Evolutionary conservation across 2,888 invertebrate species (phyloP).

Genomic region (Didymodactylos carnosus): DNA sequence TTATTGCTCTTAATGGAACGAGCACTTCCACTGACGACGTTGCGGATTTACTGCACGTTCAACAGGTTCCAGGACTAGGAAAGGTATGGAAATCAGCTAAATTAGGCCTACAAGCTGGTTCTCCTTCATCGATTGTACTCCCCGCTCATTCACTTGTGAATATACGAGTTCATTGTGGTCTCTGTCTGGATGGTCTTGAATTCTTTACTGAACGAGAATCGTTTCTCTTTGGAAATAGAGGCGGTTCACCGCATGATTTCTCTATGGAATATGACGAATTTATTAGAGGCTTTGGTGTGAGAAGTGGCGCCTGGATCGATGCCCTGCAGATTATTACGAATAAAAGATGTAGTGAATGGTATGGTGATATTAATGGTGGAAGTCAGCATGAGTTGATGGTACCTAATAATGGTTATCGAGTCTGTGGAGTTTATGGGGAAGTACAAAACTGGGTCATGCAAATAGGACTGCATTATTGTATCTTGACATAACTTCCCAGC

Average conservation of each 20-base stretch:
- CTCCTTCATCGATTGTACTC: neutral
- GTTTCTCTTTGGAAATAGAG: neutral
- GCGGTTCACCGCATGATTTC: neutral
- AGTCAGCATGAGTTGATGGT: neutral
- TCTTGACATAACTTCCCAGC: neutral
- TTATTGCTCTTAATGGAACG: neutral
- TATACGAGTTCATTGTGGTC: neutral
- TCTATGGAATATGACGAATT: neutral
- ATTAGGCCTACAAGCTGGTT: neutral
- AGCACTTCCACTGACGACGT: neutral
- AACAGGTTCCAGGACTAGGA: neutral
- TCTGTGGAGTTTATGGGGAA: neutral
- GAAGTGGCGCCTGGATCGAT: neutral
- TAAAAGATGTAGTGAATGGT: neutral
- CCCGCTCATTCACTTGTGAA: neutral
- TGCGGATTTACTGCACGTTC: neutral
- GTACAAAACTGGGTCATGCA: neutral
- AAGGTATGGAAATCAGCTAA: neutral
- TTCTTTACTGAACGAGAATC: neutral
- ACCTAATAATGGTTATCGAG: neutral
- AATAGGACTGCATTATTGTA: neutral
- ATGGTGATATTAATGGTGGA: neutral
- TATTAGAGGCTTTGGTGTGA: neutral
- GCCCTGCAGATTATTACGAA: neutral
- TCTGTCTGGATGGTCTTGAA: neutral